Conservation (phyloP, 2,888 invertebrate species). For the Oegoconia quadripuncta region DNA sequence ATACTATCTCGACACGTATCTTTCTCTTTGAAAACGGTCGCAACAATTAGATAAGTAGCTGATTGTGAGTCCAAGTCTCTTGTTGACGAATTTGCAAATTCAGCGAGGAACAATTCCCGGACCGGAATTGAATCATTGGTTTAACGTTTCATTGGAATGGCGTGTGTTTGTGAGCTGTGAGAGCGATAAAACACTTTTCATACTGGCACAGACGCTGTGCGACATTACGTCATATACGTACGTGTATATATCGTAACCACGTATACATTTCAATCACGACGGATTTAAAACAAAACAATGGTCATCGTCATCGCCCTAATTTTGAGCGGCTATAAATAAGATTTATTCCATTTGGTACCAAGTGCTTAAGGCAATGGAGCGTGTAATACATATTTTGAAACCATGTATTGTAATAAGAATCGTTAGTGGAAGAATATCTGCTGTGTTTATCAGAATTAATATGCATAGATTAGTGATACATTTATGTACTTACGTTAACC, state of each 20-base stretch:
- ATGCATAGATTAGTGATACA: no score
- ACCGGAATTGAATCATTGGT: constrained; percentile 49
- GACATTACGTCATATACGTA: constrained; percentile 4
- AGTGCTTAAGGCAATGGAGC: no score
- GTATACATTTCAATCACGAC: constrained; percentile 4
- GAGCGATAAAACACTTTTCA: constrained; percentile 6
- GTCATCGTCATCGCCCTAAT: constrained; percentile 6
- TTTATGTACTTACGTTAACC: no score
- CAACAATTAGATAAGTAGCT: constrained; percentile 1
- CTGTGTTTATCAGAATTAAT: no score
- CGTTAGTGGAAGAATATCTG: no score
- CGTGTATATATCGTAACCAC: background rate
- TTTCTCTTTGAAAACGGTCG: background rate
- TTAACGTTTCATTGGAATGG: constrained; percentile 44
- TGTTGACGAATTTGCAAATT: constrained; percentile 14
- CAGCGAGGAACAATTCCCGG: constrained; percentile 24
- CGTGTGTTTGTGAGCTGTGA: constrained; percentile 24
- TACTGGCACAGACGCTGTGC: background rate
- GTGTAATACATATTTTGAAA: no score
- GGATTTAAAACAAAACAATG: constrained; percentile 8
- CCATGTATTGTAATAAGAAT: no score
- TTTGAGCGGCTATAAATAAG: constrained; percentile 2
- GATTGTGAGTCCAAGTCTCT: constrained; percentile 2
- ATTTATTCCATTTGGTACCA: no score
- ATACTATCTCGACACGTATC: background rate